Evolutionary conservation across 2,113 vertebrate genomes (phyloP).

Genomic region (Dasypus novemcinctus): DNA sequence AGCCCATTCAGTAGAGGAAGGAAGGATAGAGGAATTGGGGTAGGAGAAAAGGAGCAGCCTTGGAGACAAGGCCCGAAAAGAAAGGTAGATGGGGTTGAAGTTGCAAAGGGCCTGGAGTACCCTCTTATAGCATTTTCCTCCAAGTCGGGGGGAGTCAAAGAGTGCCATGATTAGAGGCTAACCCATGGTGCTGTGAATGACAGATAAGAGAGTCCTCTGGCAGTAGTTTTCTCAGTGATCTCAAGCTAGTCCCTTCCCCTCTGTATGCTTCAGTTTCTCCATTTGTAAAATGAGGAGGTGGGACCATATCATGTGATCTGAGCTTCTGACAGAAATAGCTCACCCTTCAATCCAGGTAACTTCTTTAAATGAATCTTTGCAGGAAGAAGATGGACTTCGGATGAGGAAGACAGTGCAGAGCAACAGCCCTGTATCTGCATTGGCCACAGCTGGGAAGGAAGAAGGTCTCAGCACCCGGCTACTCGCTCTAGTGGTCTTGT

Average conservation of each 20-base stretch:
- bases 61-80: neutral
- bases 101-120: too few species aligned
- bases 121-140: neutral
- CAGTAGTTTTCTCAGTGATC: neutral
- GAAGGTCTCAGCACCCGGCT: constrained; percentile 92
- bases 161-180: neutral
- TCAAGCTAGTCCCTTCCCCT: neutral
- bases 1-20: neutral
- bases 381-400: constrained; percentile 96
- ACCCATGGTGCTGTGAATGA: accelerated
- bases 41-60: neutral
- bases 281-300: neutral
- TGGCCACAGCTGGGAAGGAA: constrained; percentile 87
- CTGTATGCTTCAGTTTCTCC: neutral
- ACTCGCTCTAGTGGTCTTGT: constrained; percentile 92
- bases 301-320: accelerated
- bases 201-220: too few species aligned
- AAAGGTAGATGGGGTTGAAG: accelerated
- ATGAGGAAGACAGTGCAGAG: constrained; percentile 92
- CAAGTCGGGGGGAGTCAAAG: neutral
- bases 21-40: neutral
- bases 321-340: too few species aligned
- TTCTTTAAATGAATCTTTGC: neutral
- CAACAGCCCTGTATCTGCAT: constrained; percentile 86
- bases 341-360: too few species aligned